Base-by-base conservation (phyloP, 2,888 invertebrate genomes). In the Lithodes maja region DNA sequence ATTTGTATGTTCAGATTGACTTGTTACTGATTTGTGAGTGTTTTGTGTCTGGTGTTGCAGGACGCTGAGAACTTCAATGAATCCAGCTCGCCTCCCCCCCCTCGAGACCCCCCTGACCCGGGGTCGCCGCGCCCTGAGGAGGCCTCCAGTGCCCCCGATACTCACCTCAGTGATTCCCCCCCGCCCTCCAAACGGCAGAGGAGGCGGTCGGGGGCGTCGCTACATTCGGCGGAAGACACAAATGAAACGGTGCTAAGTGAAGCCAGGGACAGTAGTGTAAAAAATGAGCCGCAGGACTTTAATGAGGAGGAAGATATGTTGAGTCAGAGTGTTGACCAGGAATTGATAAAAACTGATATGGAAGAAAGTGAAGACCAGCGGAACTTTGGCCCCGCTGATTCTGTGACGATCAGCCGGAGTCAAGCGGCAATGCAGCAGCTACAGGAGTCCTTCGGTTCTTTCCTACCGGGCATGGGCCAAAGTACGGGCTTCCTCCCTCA, bases 281-380 rank as follows among this genome's bases (percentile, higher is more conserved):
- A 91, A 86, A 91, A 91, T 88, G 91, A 91, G 82, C 91, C 91
- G 80, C 90, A 90, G 86, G 91, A 91, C 83, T 91, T 85, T 88
- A 86, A 86, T 86, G 89, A 91, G 85, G 91, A 91, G 54, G 91
- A 91, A 55, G 82, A 91, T 81, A 86, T 88, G 83, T 90, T 91
- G 85, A 84, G 85, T 69, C 89, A 90, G 71, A 84, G 83, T 88
- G 91, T 87, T 50, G 88, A 88, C 17, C 89, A 87, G 74, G 90
- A 89, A 69, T 68, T 90, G 61, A 87, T 86, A 82, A 83, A 86
- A 55, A 74, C 87, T 54, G 85, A 86, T 87, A 68, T 86, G 33
- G 85, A 75, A 68, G 89, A 89, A 54, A 82, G 80, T 53, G 86
- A 78, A 9, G 85, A 85, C 3, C 86, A 83, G n/a, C 86, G 86